phyloP scores from a whole-genome alignment of 2,888 invertebrate genomes.

The Tetranychus piercei region DNA sequence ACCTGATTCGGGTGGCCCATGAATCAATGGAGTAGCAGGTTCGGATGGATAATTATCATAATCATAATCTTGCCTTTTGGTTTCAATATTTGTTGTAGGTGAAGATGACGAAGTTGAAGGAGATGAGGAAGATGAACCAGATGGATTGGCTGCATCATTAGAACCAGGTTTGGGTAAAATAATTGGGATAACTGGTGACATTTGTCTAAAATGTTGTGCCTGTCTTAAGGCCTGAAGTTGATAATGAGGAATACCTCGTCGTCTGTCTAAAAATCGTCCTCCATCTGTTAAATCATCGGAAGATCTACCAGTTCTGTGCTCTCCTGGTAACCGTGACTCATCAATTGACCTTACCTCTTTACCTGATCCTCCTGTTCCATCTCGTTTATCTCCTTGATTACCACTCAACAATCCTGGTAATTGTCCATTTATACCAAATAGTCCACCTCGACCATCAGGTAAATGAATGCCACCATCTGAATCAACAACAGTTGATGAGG shows the following conservation, averaged over 20 bases:
- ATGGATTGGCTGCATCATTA: background rate
- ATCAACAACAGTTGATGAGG: slow-evolving; percentile 26
- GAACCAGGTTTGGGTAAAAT: background rate
- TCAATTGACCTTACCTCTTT: background rate
- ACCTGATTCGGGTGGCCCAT: background rate
- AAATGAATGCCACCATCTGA: slow-evolving; percentile 27
- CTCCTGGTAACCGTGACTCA: background rate
- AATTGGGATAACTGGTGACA: background rate
- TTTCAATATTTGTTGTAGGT: background rate
- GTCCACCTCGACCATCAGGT: slow-evolving; percentile 24
- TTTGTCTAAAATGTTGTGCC: background rate
- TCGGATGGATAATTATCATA: background rate
- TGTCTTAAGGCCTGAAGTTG: background rate
- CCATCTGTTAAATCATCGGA: background rate
- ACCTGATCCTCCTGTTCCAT: background rate
- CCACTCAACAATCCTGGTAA: background rate
- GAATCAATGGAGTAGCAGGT: background rate
- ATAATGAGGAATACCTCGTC: slow-evolving; percentile 6
- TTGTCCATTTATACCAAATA: slow-evolving; percentile 16
- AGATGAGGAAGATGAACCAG: background rate
- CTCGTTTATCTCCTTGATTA: background rate
- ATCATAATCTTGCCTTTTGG: background rate
- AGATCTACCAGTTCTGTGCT: background rate
- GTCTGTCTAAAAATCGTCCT: background rate
- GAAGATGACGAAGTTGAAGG: background rate